Conservation (phyloP, 2,888 invertebrate genomes). For the Hedychridium roseum region DNA sequence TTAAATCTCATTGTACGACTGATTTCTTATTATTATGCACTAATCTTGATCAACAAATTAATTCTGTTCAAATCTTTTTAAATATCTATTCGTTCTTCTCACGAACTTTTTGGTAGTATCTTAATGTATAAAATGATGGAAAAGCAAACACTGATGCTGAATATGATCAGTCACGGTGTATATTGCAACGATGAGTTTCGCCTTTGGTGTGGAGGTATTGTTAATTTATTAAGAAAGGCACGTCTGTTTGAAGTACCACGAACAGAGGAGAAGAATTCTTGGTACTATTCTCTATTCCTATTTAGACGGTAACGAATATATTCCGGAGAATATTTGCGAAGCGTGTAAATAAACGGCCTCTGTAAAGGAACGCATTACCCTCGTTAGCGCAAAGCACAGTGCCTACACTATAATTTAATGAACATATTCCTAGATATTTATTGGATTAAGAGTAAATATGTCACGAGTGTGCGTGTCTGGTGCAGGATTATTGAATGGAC, state of each 20-base stretch:
- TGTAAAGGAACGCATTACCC: constrained; percentile 19
- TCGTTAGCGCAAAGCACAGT: constrained; percentile 35
- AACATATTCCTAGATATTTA: constrained; percentile 32
- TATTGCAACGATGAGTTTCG: no score
- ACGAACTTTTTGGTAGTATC: neutral
- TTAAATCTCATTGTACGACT: constrained; percentile 5
- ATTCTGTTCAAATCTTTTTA: neutral
- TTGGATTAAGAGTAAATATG: constrained; percentile 25
- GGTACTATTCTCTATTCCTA: no score
- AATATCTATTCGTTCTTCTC: neutral
- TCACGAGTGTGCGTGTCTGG: no score
- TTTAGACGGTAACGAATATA: no score
- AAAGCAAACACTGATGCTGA: neutral
- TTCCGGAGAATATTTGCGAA: no score
- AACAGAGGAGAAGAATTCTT: no score
- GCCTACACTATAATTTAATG: constrained; percentile 41
- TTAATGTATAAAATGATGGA: neutral
- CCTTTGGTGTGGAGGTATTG: no score
- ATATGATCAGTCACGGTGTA: neutral
- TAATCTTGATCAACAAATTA: neutral
- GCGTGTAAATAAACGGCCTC: constrained; percentile 28
- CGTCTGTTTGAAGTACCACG: no score
- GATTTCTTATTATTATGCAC: no score
- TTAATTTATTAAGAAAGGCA: no score
- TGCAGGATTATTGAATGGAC: no score